Conservation (phyloP, 2,888 invertebrate species). For the Timema podura region DNA sequence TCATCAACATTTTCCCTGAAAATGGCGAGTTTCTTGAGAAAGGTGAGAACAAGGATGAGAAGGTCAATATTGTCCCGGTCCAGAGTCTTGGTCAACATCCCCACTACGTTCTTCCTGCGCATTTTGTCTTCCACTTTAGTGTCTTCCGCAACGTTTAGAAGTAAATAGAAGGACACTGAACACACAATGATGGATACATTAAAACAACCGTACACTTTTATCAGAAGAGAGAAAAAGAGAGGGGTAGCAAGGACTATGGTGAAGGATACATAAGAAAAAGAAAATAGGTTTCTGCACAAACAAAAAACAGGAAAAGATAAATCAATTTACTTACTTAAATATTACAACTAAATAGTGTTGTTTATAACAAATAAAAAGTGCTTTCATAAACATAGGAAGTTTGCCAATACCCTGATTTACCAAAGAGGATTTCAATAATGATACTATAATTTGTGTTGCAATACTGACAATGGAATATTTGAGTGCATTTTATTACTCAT, state of each 20-base stretch:
- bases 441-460: no score
- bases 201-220: not conserved
- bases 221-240: no score
- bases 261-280: not conserved
- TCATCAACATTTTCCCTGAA: slow-evolving; percentile 92
- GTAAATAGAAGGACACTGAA: slow-evolving; percentile 82
- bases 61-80: slow-evolving; percentile 88
- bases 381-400: not conserved
- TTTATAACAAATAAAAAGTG: not conserved
- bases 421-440: no score
- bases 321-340: not conserved
- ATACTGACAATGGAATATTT: no score
- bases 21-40: slow-evolving; percentile 91
- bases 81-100: slow-evolving; percentile 79
- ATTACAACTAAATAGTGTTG: no score
- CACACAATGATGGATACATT: slow-evolving; percentile 29
- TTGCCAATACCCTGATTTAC: not conserved
- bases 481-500: no score
- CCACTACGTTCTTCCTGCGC: slow-evolving; percentile 87
- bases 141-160: slow-evolving; percentile 94
- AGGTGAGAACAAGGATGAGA: slow-evolving; percentile 84
- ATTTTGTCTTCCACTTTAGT: slow-evolving; percentile 95
- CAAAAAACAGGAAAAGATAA: not conserved
- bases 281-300: not conserved
- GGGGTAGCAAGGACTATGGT: not conserved